Conservation (phyloP, 1,140 invertebrate genomes). For the Zaprionus capensis region DNA sequence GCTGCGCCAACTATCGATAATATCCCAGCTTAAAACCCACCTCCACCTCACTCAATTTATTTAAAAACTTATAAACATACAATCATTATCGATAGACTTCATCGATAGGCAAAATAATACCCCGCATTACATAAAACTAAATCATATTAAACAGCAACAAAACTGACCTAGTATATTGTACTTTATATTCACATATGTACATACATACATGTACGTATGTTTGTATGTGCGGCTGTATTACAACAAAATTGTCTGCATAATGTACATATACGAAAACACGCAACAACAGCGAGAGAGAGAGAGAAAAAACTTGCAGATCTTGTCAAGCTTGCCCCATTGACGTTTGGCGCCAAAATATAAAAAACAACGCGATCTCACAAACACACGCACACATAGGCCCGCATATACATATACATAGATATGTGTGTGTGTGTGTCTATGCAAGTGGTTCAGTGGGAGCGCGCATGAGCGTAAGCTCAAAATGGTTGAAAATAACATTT, state of each 20-base stretch:
- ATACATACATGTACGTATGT: neutral
- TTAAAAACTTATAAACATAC: neutral
- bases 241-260: conserved; percentile 10
- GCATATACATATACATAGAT: neutral
- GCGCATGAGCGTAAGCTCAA: conserved; percentile 43
- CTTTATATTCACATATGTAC: neutral
- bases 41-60: neutral
- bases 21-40: too few species aligned
- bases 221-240: neutral
- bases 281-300: neutral
- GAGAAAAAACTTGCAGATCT: conserved; percentile 23
- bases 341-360: conserved; percentile 51
- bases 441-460: conserved; percentile 15
- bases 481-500: conserved; percentile 31
- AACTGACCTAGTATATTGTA: conserved; percentile 25
- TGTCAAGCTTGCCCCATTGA: conserved; percentile 29
- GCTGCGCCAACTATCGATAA: too few species aligned
- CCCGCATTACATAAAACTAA: conserved; percentile 1
- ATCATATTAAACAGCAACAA: conserved; percentile 8
- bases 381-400: conserved; percentile 10
- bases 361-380: conserved; percentile 11
- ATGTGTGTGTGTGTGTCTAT: conserved; percentile 13
- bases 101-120: neutral
- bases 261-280: conserved; percentile 12
- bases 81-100: neutral